phyloP scores from a whole-genome alignment of 37 sponge, comb jelly and placozoan genomes.

The Cladorhizidae sp. region DNA sequence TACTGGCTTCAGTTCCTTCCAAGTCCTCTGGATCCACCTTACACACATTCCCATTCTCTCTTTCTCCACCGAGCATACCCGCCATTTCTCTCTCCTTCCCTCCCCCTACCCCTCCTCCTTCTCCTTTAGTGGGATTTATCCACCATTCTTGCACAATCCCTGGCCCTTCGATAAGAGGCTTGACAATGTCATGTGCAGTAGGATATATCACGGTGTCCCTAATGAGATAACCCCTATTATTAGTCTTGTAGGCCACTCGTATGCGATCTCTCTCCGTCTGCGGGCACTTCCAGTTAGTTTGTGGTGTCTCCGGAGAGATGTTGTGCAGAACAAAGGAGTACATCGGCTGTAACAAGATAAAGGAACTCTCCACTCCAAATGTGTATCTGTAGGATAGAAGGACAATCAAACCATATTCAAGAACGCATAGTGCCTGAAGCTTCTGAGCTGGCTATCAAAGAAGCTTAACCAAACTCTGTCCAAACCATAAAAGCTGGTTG shows the following conservation, averaged over 20 bases:
- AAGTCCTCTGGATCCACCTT: no score
- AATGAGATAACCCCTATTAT: slow-evolving; percentile 68
- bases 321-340: slow-evolving; percentile 82
- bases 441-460: no score
- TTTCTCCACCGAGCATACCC: no score
- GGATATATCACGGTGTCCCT: slow-evolving; percentile 78
- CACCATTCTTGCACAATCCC: slow-evolving; percentile 74
- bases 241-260: slow-evolving; percentile 74
- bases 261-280: slow-evolving; percentile 74
- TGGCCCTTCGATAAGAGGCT: slow-evolving; percentile 51
- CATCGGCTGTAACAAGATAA: slow-evolving; percentile 84
- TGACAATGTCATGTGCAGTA: slow-evolving; percentile 84
- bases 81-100: background rate
- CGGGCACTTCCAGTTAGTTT: slow-evolving; percentile 86
- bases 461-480: no score
- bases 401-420: background rate
- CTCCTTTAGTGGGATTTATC: slow-evolving; percentile 31
- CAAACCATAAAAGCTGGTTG: no score
- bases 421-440: no score
- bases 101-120: slow-evolving; percentile 3
- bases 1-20: no score
- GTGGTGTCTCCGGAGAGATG: slow-evolving; percentile 76
- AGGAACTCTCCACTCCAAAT: slow-evolving; percentile 65
- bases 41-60: no score
- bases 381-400: slow-evolving; percentile 40